Base-by-base conservation (phyloP, 1,140 invertebrate species). In the Drosophila ambigua region DNA sequence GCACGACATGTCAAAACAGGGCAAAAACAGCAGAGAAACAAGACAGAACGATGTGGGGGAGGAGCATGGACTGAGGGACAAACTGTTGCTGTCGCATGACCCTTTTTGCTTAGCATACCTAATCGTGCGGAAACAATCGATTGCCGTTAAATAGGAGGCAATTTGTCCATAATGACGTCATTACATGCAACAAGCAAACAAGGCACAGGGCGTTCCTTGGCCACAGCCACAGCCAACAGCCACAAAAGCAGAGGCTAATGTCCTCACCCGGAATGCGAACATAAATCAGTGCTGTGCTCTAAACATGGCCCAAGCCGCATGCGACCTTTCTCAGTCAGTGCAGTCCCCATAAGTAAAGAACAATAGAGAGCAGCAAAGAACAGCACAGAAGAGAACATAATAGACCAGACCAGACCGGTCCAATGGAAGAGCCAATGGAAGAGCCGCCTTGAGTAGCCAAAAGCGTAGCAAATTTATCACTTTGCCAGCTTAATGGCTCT, bases 81-180 rank as follows among this genome's bases (percentile, higher is more conserved):
- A 85, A 87, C 82, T 87, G 82, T 85, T 87, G 81, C 81, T 75
- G 20, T 24, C 35, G 11, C 35, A 39, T 63, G 55, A 23, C 55
- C 44, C 44, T 44, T 55, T 49, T 15, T 20, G 53, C 59, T 85
- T 80, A 77, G 68, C 81, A 85, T 87, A 85, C 61, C 79, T 79
- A 88, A 87, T 88, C 84, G 83, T 88, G 84, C 83, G 83, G 83
- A 87, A 87, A 79, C 83, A 88, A 87, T 87, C 83, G 83, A 76
- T 71, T 68, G 46, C 75, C 57, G 63, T 87, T 68, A 69, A 88
- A 87, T 87, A 72, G 83, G 75, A 51, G 82, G 83, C 79, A 83
- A 87, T 87, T 87, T 88, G 53, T 31, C 45, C 20, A 44, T 83
- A 88, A 87, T 87, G 83, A 87, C 82, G 75, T 87, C 82, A 87